Evolutionary conservation across 2,797 vertebrate genomes (phyloP).

Genomic region (Liparis tanakae): DNA sequence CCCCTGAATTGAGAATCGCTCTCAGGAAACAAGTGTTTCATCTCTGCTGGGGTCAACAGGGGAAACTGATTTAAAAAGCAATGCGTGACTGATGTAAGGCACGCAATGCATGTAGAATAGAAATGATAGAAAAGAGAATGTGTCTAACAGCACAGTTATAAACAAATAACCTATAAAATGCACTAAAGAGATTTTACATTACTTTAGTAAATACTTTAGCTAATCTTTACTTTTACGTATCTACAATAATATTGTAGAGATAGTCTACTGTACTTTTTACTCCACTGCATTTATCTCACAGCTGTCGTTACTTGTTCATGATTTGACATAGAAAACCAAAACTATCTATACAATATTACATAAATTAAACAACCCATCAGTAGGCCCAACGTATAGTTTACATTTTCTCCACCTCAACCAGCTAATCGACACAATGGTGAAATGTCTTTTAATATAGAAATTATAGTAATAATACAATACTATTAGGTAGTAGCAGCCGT

Average conservation of each 20-base stretch:
- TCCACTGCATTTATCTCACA: conserved; percentile 3
- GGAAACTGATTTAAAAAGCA: conserved; percentile 53
- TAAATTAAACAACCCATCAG: background rate
- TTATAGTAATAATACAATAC: background rate
- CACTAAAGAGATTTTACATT: background rate
- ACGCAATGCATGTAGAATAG: conserved; percentile 17
- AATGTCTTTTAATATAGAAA: background rate
- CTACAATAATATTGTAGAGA: background rate
- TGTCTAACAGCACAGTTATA: conserved; percentile 3
- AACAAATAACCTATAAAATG: background rate
- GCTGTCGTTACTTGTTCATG: background rate
- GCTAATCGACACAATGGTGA: background rate
- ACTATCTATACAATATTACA: background rate
- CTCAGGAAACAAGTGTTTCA: conserved; percentile 64
- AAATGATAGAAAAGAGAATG: conserved; percentile 19
- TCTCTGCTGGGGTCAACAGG: conserved; percentile 44
- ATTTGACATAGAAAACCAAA: background rate
- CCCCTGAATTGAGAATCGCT: conserved; percentile 57
- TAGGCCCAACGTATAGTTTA: background rate
- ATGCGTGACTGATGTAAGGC: conserved; percentile 29
- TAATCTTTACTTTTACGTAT: background rate
- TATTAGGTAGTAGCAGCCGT: background rate
- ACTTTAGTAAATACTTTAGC: background rate
- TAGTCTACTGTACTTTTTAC: background rate
- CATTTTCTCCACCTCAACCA: background rate